Evolutionary conservation across 2,113 vertebrate species (phyloP).

Genomic region (Coregonus clupeaformis): DNA sequence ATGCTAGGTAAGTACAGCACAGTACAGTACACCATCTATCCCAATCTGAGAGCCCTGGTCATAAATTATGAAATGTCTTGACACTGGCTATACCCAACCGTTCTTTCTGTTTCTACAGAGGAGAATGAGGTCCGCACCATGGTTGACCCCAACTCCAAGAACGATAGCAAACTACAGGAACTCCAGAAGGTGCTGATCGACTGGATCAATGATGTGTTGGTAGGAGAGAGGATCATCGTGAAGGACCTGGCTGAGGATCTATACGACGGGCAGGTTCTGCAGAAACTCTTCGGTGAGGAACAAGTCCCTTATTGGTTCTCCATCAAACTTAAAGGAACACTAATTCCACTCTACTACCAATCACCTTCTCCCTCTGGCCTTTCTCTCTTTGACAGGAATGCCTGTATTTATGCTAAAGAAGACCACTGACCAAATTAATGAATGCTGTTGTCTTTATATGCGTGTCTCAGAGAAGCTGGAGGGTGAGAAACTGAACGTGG

Average conservation of each 20-base stretch:
- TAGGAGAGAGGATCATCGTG: slow-evolving; percentile 94
- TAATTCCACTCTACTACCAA: not conserved
- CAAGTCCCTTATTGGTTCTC: not conserved
- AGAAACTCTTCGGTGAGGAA: slow-evolving; percentile 91
- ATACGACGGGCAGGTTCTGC: slow-evolving; percentile 95
- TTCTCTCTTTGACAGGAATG: not conserved
- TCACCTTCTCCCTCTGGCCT: not conserved
- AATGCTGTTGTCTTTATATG: not conserved
- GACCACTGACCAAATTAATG: no score
- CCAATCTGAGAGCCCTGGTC: not conserved
- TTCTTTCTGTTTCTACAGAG: slow-evolving; percentile 69
- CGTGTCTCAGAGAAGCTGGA: slow-evolving; percentile 84
- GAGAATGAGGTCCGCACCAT: slow-evolving; percentile 97
- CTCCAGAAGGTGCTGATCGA: slow-evolving; percentile 89
- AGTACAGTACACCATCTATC: no score
- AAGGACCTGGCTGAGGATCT: slow-evolving; percentile 95
- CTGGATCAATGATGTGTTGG: slow-evolving; percentile 96
- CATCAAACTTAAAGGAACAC: no score
- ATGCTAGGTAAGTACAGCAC: slow-evolving; percentile 86
- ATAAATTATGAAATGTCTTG: not conserved
- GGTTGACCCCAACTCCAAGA: slow-evolving; percentile 92
- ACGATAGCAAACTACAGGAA: slow-evolving; percentile 89
- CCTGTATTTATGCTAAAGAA: not conserved
- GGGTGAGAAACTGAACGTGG: slow-evolving; percentile 88
- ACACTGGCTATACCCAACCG: not conserved